phyloP scores from a whole-genome alignment of 2,797 vertebrate genomes.

The Epinephelus malabaricus region DNA sequence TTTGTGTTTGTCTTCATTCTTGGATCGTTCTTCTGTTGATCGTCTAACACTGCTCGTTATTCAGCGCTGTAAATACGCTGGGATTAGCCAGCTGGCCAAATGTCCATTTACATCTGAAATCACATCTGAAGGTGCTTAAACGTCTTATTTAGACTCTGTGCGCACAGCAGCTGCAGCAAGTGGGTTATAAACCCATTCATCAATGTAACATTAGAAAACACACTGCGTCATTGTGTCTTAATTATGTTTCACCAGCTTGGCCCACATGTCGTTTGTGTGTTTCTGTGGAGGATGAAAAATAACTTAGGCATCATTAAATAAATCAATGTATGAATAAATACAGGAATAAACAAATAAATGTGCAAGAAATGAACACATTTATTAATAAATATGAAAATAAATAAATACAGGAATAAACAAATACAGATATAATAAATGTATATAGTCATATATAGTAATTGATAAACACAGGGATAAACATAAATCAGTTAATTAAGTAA shows the following conservation, averaged over 20 bases:
- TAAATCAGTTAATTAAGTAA: no score
- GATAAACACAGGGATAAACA: no score
- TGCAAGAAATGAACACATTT: no score
- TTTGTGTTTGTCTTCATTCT: slow-evolving; percentile 10
- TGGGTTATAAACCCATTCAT: slow-evolving; percentile 32
- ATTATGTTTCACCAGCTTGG: neutral
- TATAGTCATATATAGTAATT: no score
- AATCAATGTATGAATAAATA: no score
- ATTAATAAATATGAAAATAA: no score
- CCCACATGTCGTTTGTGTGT: neutral
- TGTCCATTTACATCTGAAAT: slow-evolving; percentile 28
- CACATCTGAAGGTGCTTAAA: slow-evolving; percentile 30
- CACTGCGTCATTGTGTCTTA: slow-evolving; percentile 16
- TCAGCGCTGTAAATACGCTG: neutral
- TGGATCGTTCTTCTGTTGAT: neutral
- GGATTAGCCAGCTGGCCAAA: slow-evolving; percentile 47
- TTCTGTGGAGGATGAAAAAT: no score
- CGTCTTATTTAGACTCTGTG: neutral
- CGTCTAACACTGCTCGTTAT: slow-evolving; percentile 5
- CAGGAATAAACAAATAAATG: no score
- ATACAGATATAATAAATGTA: no score
- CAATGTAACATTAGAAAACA: slow-evolving; percentile 4
- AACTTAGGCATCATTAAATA: no score
- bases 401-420: no score
- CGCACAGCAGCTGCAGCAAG: slow-evolving; percentile 28